These are phyloP conservation scores for Okapia johnstoni DNA, from an alignment of 2,113 vertebrate species.

Conservation along the genomic window DNA sequence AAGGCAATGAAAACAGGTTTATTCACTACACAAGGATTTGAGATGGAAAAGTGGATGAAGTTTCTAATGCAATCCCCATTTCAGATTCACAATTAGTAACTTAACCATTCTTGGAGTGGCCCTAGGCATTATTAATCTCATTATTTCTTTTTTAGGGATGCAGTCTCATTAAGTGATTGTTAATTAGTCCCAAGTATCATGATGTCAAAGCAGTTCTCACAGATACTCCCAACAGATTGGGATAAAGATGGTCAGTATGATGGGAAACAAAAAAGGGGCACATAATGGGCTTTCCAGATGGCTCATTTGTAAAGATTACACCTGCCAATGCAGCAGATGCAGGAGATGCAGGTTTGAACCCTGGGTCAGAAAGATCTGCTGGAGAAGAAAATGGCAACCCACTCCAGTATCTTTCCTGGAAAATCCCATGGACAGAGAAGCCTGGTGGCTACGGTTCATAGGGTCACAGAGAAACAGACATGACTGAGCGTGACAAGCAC, in stretches of 20 bases:
- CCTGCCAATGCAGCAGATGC: not conserved
- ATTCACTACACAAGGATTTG: not conserved
- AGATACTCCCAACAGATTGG: not conserved
- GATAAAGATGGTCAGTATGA: not conserved
- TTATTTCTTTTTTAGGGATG: not conserved
- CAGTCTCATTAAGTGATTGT: not conserved
- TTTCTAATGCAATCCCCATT: not conserved
- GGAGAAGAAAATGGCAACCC: not conserved
- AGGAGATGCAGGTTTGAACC: not conserved
- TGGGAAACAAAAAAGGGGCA: not conserved
- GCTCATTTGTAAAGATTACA: not conserved
- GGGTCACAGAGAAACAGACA: not conserved
- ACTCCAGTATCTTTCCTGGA: not conserved
- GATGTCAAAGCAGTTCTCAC: not conserved
- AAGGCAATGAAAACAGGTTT: not conserved
- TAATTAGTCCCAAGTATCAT: not conserved
- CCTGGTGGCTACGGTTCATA: not conserved
- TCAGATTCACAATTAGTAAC: not conserved
- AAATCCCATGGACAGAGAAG: not conserved
- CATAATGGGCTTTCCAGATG: not conserved
- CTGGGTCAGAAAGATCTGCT: not conserved
- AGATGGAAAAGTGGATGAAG: not conserved
- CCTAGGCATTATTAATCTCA: not conserved
- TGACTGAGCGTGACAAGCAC: not conserved
- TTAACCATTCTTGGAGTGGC: not conserved